Base-by-base conservation (phyloP, 2,113 vertebrate species). In the Oryzias melastigma region DNA sequence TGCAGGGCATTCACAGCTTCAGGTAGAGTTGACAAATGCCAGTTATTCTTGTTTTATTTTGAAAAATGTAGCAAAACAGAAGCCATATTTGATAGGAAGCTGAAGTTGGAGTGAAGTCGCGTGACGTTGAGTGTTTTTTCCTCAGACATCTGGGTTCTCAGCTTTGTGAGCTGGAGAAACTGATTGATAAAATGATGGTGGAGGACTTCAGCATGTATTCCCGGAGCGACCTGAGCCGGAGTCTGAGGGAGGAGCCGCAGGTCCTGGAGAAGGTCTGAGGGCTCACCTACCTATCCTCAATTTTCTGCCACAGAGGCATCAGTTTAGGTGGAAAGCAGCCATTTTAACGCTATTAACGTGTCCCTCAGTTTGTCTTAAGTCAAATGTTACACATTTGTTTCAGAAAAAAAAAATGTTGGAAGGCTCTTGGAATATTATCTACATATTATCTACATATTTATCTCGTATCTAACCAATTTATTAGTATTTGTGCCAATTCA, bases 171-270 rank as follows among this genome's bases (percentile, higher is more conserved):
- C 89, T 99, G 92, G 97, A 99, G 92, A 96, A 96, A 86, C 90
- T 99, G 66, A 99, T 99, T 51, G 97, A 98, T 83, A 99, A 99
- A 92, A 99, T 99, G 97, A 99, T 99, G 94, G 93, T 97, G 88
- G 97, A 96, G 64, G 97, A 99, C 75, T 98, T 99, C 90, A 94
- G 93, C 76, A 94, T 95, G 57, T 99, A 98, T 0, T 92, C 93
- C 56, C 92, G 91, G 60, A 94, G 87, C 66, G 96, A 99, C 82
- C 93, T 99, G 84, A 95, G 90, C 87, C 93, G 96, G 77, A 88
- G 92, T 61, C 85, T 98, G 68, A 95, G 92, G 85, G 97, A 98
- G 29, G 96, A 98, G 77, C 91, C 86, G 46, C 95, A 93, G 52
- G 87, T 98, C 72, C 87, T 98, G 66, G 97, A 99, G 88, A 97